Evolutionary conservation across 2,797 vertebrate genomes (phyloP), one percentile per base, ranked within the genome.

Genomic region (Poeciliopsis paucimaculata): DNA sequence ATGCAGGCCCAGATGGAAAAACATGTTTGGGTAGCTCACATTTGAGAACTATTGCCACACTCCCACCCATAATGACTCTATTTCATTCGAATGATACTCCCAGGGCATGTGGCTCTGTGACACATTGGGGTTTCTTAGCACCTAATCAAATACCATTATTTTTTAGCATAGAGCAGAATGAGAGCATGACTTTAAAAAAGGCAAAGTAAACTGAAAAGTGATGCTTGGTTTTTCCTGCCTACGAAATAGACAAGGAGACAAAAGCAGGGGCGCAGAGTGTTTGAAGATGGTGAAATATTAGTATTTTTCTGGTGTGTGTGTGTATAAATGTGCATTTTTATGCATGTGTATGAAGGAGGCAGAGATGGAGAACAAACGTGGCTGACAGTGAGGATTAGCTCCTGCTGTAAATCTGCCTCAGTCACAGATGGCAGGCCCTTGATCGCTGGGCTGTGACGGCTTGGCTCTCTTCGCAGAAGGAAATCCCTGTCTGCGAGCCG

Each of bases 401-500:
- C 92, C 91, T 91, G 92, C 93, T 94, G 93, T 95, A 95, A 94
- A 95, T 94, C 93, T 93, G 93, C 90, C 86, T 93, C 91, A 87
- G 94, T 94, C 94, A 92, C 94, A 96, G 95, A 94, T 95, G 94
- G 94, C 94, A 94, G 91, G 84, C 88, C 92, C 92, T 94, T 94
- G 93, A 96, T 95, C 93, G 84, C 84, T 94, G 91, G 93, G 90
- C 94, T 96, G 93, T 96, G 94, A 95, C 93, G 91, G 92, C 92
- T 95, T 95, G 94, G 92, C 94, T 96, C 93, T 90, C 91, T 87
- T 90, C 86, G 80, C 90, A 92, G 92, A 88, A 95, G 94, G 93
- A 96, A 95, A 96, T 95, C 95, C 94, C 93, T 94, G 93, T 95
- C 93, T 95, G 90, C 91, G 90, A 91, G 90, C 72, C 84, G 64